Percentiles rank a stretch among this genome's conserved stretches.
Evolutionary conservation across 2,888 invertebrate species (phyloP).

Genomic region (Eristalis pertinax): DNA sequence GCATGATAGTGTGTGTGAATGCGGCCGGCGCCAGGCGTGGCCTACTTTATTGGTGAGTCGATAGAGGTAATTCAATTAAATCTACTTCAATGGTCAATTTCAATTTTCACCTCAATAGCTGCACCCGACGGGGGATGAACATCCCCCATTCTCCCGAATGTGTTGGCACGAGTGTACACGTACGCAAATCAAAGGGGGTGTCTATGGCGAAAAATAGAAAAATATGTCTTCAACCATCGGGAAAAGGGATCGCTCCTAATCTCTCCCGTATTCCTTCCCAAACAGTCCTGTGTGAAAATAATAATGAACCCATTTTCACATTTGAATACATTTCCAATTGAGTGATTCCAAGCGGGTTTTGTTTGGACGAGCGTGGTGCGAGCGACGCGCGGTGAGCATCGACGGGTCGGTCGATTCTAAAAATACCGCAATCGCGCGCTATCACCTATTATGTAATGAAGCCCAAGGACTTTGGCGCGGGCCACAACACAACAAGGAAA

Average conservation of each 20-base stretch:
- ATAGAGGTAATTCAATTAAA: slow-evolving; percentile 71
- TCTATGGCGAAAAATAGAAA: background rate
- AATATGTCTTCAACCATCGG: slow-evolving; percentile 17
- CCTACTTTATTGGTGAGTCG: slow-evolving; percentile 40
- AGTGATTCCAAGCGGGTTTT: slow-evolving; percentile 26
- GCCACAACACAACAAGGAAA: too few species aligned
- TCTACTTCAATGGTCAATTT: slow-evolving; percentile 70
- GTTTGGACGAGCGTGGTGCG: background rate
- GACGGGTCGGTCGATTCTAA: slow-evolving; percentile 23
- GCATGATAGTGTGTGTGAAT: background rate
- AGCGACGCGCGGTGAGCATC: background rate
- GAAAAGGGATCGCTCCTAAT: slow-evolving; percentile 48
- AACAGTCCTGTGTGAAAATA: slow-evolving; percentile 38
- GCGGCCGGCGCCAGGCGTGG: slow-evolving; percentile 24
- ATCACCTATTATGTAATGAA: slow-evolving; percentile 44
- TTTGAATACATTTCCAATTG: slow-evolving; percentile 72
- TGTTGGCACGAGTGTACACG: background rate
- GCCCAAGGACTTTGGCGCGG: slow-evolving; percentile 29
- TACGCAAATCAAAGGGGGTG: slow-evolving; percentile 12
- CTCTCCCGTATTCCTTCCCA: background rate
- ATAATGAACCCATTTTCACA: slow-evolving; percentile 70
- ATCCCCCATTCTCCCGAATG: background rate
- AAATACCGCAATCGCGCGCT: slow-evolving; percentile 46
- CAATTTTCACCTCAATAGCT: slow-evolving; percentile 71
- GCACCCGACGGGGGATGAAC: slow-evolving; percentile 10